These are phyloP conservation scores for Elanus axillaris DNA, from an alignment of 2,113 vertebrate species.

Conservation along the genomic window DNA sequence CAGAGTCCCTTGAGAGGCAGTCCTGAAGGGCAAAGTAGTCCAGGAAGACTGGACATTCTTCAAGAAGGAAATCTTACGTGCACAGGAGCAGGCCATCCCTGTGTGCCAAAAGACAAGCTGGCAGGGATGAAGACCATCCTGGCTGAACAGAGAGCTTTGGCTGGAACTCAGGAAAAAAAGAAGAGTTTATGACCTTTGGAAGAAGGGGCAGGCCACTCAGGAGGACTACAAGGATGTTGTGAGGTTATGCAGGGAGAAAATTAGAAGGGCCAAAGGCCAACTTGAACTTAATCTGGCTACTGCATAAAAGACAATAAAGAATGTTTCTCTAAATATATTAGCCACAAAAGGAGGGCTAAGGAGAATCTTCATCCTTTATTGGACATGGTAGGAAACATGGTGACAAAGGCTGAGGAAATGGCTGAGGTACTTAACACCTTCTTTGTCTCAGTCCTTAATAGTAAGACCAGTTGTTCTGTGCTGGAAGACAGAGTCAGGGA, in stretches of 20 bases:
- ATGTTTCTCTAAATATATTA: neutral
- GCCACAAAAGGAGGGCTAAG: neutral
- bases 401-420: too few relatives aligned
- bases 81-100: neutral
- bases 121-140: neutral
- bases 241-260: neutral
- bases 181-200: neutral
- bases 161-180: neutral
- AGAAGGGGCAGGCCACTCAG: neutral
- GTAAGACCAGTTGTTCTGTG: neutral
- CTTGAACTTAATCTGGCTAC: neutral
- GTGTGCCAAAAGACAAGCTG: neutral
- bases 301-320: neutral
- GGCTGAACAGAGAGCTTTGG: neutral
- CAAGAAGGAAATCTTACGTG: neutral
- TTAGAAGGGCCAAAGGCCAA: neutral
- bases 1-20: neutral
- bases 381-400: neutral
- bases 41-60: neutral
- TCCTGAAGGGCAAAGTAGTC: neutral
- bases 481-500: neutral
- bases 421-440: neutral
- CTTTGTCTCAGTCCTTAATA: neutral
- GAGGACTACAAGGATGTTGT: neutral
- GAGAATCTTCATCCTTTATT: neutral